phyloP scores from a whole-genome alignment of 1,140 invertebrate species.

The Eumaeus atala region DNA sequence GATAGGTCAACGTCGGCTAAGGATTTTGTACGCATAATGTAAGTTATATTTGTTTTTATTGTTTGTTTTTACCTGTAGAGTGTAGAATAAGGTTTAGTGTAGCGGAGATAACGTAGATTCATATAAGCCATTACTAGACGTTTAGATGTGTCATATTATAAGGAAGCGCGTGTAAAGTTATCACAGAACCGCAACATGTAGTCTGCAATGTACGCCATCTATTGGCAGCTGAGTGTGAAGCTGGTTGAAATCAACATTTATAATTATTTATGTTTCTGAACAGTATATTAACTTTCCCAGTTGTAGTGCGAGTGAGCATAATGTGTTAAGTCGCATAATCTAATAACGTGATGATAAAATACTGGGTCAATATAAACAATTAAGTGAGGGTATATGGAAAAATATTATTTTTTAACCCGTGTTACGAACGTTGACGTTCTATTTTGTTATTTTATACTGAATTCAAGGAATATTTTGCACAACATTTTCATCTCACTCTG shows the following conservation, averaged over 20 bases:
- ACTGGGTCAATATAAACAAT: too few species aligned
- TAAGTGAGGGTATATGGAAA: too few species aligned
- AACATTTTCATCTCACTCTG: too few species aligned
- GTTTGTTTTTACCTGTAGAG: slow-evolving; percentile 52
- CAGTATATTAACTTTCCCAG: neutral
- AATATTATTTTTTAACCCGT: too few species aligned
- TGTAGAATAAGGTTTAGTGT: slow-evolving; percentile 32
- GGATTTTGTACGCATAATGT: slow-evolving; percentile 68
- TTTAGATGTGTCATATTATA: slow-evolving; percentile 29
- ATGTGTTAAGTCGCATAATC: neutral
- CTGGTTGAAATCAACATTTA: neutral
- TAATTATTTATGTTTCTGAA: slow-evolving; percentile 3
- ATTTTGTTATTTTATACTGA: too few species aligned
- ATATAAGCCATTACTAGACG: slow-evolving; percentile 50
- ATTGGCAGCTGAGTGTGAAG: neutral
- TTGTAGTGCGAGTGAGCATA: neutral
- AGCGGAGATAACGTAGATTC: slow-evolving; percentile 21
- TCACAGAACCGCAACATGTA: neutral
- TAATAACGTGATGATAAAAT: too few species aligned
- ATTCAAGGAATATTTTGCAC: too few species aligned
- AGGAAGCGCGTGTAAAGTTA: slow-evolving; percentile 1
- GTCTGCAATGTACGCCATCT: neutral
- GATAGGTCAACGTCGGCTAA: slow-evolving; percentile 45
- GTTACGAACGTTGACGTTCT: too few species aligned
- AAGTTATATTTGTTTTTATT: slow-evolving; percentile 70